Percentiles rank a stretch among this genome's conserved stretches.
phyloP scores from a whole-genome alignment of 2,113 vertebrate species.

The Apodemus speciosus region DNA sequence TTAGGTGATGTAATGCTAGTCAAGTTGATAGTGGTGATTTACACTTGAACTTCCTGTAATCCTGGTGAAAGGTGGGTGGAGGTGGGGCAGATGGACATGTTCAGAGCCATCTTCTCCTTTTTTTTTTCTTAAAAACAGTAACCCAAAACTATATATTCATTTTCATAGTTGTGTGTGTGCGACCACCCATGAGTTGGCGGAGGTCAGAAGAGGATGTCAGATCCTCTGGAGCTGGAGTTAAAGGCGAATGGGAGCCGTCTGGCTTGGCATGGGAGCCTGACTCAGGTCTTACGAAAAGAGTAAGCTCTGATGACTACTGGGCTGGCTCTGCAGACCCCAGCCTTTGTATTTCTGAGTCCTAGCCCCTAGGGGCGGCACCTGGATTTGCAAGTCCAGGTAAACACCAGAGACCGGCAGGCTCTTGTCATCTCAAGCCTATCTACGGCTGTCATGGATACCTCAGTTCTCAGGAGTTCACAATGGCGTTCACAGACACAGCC shows the following conservation, averaged over 20 bases:
- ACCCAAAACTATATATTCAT: no score
- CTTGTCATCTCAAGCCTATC: no score
- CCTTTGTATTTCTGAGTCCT: background rate
- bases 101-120: background rate
- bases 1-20: background rate
- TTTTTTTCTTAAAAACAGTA: background rate
- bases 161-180: background rate
- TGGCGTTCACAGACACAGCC: background rate
- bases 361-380: background rate
- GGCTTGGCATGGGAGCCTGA: background rate
- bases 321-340: background rate
- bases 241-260: background rate
- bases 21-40: background rate
- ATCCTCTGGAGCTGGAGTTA: background rate
- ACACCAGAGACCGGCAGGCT: background rate
- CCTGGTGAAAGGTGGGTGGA: background rate
- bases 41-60: background rate
- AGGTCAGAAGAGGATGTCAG: background rate
- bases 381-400: background rate
- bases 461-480: background rate
- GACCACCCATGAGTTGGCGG: background rate
- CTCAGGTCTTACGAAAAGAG: background rate
- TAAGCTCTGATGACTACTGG: background rate
- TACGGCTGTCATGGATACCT: no score
- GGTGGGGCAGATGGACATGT: no score